These are phyloP conservation scores for Apocheima hispidaria DNA, from an alignment of 2,888 invertebrate genomes.

Conservation along the genomic window DNA sequence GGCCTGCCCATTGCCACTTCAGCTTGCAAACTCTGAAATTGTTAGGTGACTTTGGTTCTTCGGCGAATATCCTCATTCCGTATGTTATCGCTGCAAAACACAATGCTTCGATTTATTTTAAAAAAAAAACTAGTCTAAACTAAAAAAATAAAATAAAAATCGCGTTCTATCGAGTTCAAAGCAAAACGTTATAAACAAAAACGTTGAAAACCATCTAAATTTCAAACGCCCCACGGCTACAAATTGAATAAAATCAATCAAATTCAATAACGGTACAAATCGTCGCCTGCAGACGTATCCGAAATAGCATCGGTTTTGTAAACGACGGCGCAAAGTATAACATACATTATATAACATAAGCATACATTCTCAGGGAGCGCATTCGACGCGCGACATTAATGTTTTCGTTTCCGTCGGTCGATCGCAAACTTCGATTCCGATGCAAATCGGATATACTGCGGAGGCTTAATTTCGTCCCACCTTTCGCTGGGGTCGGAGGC, in stretches of 20 bases:
- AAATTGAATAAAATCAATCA: slow-evolving; percentile 38
- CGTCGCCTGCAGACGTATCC: slow-evolving; percentile 26
- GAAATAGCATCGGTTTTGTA: slow-evolving; percentile 30
- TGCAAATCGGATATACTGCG: slow-evolving; percentile 51
- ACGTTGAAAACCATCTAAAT: slow-evolving; percentile 10
- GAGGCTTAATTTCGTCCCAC: slow-evolving; percentile 52
- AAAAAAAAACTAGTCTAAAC: too few relatives aligned
- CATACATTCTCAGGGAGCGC: slow-evolving; percentile 37
- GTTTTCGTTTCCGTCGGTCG: slow-evolving; percentile 41
- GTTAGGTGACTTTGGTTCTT: too few relatives aligned
- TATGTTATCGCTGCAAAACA: too few relatives aligned
- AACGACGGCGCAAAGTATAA: slow-evolving; percentile 25
- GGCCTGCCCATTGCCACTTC: too few relatives aligned
- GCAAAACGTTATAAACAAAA: slow-evolving; percentile 12
- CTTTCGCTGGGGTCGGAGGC: slow-evolving; percentile 41
- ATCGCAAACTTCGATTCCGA: slow-evolving; percentile 55
- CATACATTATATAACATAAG: too few relatives aligned
- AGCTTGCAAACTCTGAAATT: too few relatives aligned
- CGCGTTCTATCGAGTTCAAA: slow-evolving; percentile 9
- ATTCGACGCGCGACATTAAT: slow-evolving; percentile 38
- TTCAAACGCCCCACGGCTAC: slow-evolving; percentile 10
- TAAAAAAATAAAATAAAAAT: slow-evolving; percentile 4
- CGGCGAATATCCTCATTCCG: too few relatives aligned
- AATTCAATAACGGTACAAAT: slow-evolving; percentile 27
- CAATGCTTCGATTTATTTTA: too few relatives aligned